Conservation (phyloP, 92 coral and sea anemone genomes). For the Siderastrea siderea region DNA sequence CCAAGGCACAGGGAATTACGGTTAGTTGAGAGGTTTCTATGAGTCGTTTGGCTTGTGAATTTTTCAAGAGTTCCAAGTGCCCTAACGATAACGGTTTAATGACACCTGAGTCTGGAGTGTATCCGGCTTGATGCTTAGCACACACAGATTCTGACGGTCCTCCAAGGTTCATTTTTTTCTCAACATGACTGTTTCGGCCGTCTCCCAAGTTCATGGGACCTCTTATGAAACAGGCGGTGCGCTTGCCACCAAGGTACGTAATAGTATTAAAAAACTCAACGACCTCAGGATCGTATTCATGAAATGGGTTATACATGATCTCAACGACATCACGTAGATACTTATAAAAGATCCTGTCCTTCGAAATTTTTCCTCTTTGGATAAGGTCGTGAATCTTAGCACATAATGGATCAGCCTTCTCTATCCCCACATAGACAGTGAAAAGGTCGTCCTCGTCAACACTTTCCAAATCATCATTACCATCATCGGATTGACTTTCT, state of each 20-base stretch:
- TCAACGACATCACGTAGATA: slow-evolving; percentile 68
- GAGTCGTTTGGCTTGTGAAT: no score
- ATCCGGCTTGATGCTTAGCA: slow-evolving; percentile 67
- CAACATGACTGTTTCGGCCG: slow-evolving; percentile 60
- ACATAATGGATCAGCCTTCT: slow-evolving; percentile 61
- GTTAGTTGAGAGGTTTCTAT: no score
- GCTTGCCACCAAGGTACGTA: slow-evolving; percentile 70
- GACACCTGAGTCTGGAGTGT: slow-evolving; percentile 70
- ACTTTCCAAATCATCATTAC: slow-evolving; percentile 3
- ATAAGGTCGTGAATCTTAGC: slow-evolving; percentile 63
- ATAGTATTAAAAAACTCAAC: slow-evolving; percentile 67
- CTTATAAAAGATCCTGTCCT: slow-evolving; percentile 66
- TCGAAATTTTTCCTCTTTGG: slow-evolving; percentile 63
- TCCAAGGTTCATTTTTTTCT: slow-evolving; percentile 54
- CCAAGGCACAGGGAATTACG: no score
- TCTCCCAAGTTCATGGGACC: slow-evolving; percentile 80
- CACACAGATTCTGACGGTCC: slow-evolving; percentile 66
- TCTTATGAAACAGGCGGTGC: slow-evolving; percentile 57
- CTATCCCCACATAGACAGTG: slow-evolving; percentile 66
- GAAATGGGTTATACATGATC: slow-evolving; percentile 75
- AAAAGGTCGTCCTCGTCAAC: slow-evolving; percentile 61
- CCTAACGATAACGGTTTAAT: slow-evolving; percentile 62
- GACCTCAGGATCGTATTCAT: slow-evolving; percentile 66
- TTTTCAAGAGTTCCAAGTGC: no score
- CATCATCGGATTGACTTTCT: not conserved